phyloP scores from a whole-genome alignment of 2,888 invertebrate species.

The Automeris io region DNA sequence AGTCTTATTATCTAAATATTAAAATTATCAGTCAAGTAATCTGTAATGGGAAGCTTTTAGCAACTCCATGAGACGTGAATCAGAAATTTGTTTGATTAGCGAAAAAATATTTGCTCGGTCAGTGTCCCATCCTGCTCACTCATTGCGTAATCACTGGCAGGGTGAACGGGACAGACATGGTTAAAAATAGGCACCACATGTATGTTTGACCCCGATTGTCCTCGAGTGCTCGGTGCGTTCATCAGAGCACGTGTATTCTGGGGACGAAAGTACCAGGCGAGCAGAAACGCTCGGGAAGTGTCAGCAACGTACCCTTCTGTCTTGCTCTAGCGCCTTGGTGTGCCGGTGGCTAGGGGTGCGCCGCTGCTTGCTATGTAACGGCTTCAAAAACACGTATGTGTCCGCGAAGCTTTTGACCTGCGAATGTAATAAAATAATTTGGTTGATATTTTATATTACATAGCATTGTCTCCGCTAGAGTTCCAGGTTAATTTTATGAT shows the following conservation, averaged over 20 bases:
- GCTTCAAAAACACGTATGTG: constrained; percentile 81
- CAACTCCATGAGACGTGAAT: too few species aligned
- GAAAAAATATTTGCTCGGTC: too few species aligned
- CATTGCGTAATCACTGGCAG: too few species aligned
- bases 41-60: too few species aligned
- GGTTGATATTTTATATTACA: too few species aligned
- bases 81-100: too few species aligned
- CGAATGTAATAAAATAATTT: neutral
- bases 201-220: too few species aligned
- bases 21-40: constrained; percentile 5
- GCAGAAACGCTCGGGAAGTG: constrained; percentile 18
- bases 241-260: constrained; percentile 41
- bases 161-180: neutral
- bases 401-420: constrained; percentile 81
- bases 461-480: too few species aligned
- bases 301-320: constrained; percentile 74
- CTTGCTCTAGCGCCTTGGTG: constrained; percentile 68
- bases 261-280: constrained; percentile 41
- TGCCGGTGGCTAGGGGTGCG: constrained; percentile 73
- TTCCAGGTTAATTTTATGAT: too few species aligned
- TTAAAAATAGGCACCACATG: constrained; percentile 4
- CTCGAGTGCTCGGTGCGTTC: constrained; percentile 2
- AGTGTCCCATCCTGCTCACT: too few species aligned
- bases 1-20: neutral
- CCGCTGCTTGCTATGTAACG: constrained; percentile 74